Evolutionary conservation across 2,113 vertebrate species (phyloP).

Genomic region (rabbit (Oryctolagus cuniculus)): mOryCun1.1 NC_091449.1:60511501-60512000

Average conservation of each 20-base stretch:
- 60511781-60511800: not conserved
- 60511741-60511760: not conserved
- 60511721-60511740: not conserved
- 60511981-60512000: not conserved
- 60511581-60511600: too few relatives aligned
- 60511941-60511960: not conserved
- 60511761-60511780: not conserved
- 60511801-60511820: not conserved
- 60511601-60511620: too few relatives aligned
- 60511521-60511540: too few relatives aligned
- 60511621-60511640: too few relatives aligned
- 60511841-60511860: not conserved
- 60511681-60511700: too few relatives aligned
- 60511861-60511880: not conserved
- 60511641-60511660: too few relatives aligned
- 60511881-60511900: not conserved
- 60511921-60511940: not conserved
- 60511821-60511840: not conserved
- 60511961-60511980: accelerated
- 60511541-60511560: too few relatives aligned
- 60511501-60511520: too few relatives aligned
- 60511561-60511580: too few relatives aligned
- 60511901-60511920: not conserved
- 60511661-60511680: too few relatives aligned
- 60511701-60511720: not conserved